Percentiles rank a stretch among this genome's conserved stretches.
Conservation (phyloP, 2,888 invertebrate species). For the Aspidiotus rigidus region DNA sequence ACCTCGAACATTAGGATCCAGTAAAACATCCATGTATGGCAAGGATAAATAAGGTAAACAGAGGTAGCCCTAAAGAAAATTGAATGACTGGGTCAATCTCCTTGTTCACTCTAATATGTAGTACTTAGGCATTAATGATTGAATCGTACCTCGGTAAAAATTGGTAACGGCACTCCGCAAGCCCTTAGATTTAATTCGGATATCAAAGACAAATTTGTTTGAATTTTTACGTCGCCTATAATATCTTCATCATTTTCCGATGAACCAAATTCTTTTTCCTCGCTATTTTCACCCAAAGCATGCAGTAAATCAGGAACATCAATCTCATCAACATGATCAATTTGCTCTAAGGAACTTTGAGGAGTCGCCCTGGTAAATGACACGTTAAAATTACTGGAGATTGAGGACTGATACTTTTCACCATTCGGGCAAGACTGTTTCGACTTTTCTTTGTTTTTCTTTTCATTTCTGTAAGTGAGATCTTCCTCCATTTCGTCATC, state of each 20-base stretch:
- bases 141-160: constrained; percentile 43
- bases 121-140: background rate
- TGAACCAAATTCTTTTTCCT: constrained; percentile 12
- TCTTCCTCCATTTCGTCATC: constrained; percentile 43
- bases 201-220: constrained; percentile 53
- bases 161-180: constrained; percentile 77
- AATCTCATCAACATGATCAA: constrained; percentile 5
- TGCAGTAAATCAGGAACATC: constrained; percentile 6
- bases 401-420: background rate
- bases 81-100: constrained; percentile 1
- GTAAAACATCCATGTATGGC: constrained; percentile 84
- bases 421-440: constrained; percentile 1
- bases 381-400: constrained; percentile 22
- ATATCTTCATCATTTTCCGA: constrained; percentile 44
- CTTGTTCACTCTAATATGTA: background rate
- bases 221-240: constrained; percentile 49
- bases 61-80: constrained; percentile 61
- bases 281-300: constrained; percentile 9
- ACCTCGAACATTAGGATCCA: constrained; percentile 74
- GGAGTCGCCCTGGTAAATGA: constrained; percentile 16
- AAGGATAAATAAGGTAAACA: constrained; percentile 93
- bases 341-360: constrained; percentile 7
- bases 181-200: constrained; percentile 59
- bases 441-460: constrained; percentile 43
- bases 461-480: constrained; percentile 39